Base-by-base conservation (phyloP, 2,888 invertebrate genomes). In the Drosophila pegasa region DNA sequence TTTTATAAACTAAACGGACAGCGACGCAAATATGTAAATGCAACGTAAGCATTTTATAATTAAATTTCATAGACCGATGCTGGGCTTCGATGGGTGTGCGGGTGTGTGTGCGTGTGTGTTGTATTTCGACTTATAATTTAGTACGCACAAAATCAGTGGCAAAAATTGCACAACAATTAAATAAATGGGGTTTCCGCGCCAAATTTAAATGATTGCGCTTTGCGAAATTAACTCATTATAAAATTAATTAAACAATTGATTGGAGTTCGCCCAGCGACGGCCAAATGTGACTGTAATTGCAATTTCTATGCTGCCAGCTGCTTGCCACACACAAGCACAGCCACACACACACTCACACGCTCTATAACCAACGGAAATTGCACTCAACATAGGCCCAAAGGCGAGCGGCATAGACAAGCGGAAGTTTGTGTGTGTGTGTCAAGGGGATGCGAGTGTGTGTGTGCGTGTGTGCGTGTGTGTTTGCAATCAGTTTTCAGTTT, bases 241-340 rank as follows among this genome's bases (percentile, higher is more conserved):
- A 87, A 85, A 88, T 89, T 90, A 89, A 89, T 89, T 90, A 90
- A 87, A 84, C 89, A 89, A 89, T 87, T 87, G 86, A 75, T 78
- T 74, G 74, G 66, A 79, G 66, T 69, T 72, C 62, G 38, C 75
- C 63, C 18, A 58, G 33, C 40, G 71, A 18, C 16, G 52, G 50
- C 58, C 68, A 60, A 72, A 68, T 72, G 59, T 47, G 61, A 75
- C 56, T 76, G 75, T 68, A 76, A 75, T 76, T 75, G 75, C 64
- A 61, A 75, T 63, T 75, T 75, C 63, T 67, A 63, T 71, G 22
- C n/a, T 41, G 18, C 59, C 59, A 59, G 51, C 29, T 58, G 56
- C 22, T 14, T 18, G 25, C 20, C 29, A 47, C 57, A 16, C 29
- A 14, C 33, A 50, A n/a, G 52, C 47, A 37, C 14, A 25, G 20